phyloP scores from a whole-genome alignment of 2,888 invertebrate genomes.

The Drosophila pseudotalamancana region DNA sequence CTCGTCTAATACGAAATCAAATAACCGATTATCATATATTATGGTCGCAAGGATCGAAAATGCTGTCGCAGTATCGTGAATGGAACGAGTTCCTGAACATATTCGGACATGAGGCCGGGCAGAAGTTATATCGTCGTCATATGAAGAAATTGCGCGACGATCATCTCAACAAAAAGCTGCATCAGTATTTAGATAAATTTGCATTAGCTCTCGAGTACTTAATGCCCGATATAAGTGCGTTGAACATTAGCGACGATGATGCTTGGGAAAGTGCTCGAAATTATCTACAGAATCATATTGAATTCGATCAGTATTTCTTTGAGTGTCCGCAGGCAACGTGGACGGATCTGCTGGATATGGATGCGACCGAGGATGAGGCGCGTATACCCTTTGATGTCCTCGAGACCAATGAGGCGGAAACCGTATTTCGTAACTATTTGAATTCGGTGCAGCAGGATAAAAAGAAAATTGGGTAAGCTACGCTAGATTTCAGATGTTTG shows the following conservation, averaged over 20 bases:
- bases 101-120: constrained; percentile 94
- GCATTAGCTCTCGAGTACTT: constrained; percentile 91
- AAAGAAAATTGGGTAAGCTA: constrained; percentile 95
- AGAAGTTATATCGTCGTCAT: constrained; percentile 90
- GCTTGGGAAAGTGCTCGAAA: constrained; percentile 95
- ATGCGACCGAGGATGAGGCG: constrained; percentile 87
- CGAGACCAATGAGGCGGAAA: constrained; percentile 95
- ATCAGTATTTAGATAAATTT: constrained; percentile 91
- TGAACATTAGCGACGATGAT: constrained; percentile 87
- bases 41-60: constrained; percentile 94
- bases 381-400: constrained; percentile 97
- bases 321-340: constrained; percentile 91
- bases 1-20: constrained; percentile 92
- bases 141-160: constrained; percentile 93
- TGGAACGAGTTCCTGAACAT: constrained; percentile 95
- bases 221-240: constrained; percentile 90
- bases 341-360: constrained; percentile 89
- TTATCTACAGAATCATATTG: constrained; percentile 94
- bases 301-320: constrained; percentile 96
- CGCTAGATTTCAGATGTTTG: too few relatives aligned
- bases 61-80: constrained; percentile 93
- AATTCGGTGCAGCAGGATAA: constrained; percentile 96
- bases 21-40: constrained; percentile 92
- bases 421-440: constrained; percentile 95
- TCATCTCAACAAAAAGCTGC: constrained; percentile 90